Evolutionary conservation across 2,113 vertebrate genomes (phyloP), one percentile per base, ranked within the genome.

Genomic region (Crotalus horridus): DNA sequence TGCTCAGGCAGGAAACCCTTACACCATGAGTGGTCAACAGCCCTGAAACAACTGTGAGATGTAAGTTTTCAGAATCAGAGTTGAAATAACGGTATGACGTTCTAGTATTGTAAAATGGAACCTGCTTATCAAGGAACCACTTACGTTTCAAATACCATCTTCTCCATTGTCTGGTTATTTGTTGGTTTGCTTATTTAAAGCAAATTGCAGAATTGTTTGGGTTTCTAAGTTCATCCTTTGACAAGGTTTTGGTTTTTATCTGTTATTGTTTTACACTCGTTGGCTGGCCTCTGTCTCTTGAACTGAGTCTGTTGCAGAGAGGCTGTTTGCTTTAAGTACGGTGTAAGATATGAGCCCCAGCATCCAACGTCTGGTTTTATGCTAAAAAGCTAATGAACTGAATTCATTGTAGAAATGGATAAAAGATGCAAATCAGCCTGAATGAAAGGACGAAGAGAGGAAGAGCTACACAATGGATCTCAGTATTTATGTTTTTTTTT

Each of bases 401-500:
- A 95, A 97, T 97, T 98, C 97, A 97, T 95, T 87, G 95, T 98
- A 97, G 98, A 98, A 97, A 97, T 97, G 96, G 96, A 95, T 89
- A 23, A 97, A 97, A 97, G 97, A 97, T 96, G 97, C 97, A 97
- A 96, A 97, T 96, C 97, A 97, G 97, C 96, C 95, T 96, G 96
- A 97, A 97, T 95, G 97, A 97, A 98, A 97, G 95, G 97, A 97
- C 96, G 96, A 97, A 94, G 93, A 93, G 96, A 98, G 97, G 97
- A 97, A 97, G 95, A 97, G 97, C 97, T 97, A 96, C 97, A 98
- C 97, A 97, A 98, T 97, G 98, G 98, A 98, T 98, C 98, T 98
- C 95, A 97, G 29, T 29, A 43, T 58, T 56, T 56, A 97, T 98
- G 98, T 98, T 98, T 98, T 39, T 39, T 98, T 98, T 98, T 97